These are phyloP conservation scores for Paradoxurus hermaphroditus DNA, from an alignment of 2,113 vertebrate genomes.

Conservation along the genomic window DNA sequence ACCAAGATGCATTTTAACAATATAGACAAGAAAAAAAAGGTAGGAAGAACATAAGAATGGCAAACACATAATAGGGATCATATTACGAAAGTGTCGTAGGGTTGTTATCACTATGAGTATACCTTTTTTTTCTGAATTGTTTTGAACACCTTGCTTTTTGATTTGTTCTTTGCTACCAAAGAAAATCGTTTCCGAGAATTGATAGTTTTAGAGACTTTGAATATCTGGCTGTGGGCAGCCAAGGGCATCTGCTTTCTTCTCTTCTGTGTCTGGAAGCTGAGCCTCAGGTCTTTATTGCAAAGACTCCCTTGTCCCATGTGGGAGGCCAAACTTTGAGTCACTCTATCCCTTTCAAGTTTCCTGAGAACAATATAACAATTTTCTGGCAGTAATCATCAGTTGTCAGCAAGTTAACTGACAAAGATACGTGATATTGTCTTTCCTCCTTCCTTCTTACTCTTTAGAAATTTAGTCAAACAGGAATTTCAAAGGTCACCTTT, in stretches of 20 bases:
- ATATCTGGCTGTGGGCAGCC: background rate
- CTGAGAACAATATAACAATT: slow-evolving; percentile 51
- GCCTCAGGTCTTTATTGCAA: background rate
- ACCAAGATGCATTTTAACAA: background rate
- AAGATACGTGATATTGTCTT: background rate
- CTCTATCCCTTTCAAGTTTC: background rate
- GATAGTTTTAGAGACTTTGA: background rate
- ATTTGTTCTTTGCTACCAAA: background rate
- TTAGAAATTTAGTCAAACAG: slow-evolving; percentile 50
- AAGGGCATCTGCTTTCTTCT: background rate
- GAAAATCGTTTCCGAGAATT: background rate
- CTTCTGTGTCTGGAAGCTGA: background rate
- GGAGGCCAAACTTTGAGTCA: background rate
- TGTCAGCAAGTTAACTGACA: slow-evolving; percentile 34
- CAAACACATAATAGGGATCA: background rate
- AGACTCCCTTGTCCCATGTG: background rate
- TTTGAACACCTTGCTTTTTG: background rate
- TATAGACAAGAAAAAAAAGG: background rate
- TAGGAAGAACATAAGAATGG: background rate
- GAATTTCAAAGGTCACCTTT: slow-evolving; percentile 57
- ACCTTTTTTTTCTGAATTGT: background rate
- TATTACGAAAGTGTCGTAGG: background rate
- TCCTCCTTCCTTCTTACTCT: slow-evolving; percentile 53
- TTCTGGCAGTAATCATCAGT: slow-evolving; percentile 37
- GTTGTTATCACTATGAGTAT: background rate